phyloP scores from a whole-genome alignment of 1,140 invertebrate species.

The Melitaea cinxia region DNA sequence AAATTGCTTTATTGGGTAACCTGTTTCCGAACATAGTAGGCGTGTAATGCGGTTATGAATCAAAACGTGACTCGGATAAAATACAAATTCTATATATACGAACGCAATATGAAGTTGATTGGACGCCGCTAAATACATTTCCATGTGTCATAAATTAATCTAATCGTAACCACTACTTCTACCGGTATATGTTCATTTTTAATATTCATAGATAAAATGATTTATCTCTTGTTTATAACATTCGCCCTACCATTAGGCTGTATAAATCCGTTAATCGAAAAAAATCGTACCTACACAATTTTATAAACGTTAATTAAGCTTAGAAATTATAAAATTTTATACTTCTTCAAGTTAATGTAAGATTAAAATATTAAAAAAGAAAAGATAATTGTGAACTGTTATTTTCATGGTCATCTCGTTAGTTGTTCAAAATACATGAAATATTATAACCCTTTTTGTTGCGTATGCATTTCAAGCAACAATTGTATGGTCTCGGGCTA shows the following conservation, averaged over 20 bases:
- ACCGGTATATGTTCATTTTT: conserved; percentile 16
- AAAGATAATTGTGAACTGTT: background rate
- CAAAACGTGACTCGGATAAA: conserved; percentile 55
- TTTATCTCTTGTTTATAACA: conserved; percentile 17
- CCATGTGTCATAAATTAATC: conserved; percentile 50
- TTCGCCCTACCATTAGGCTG: conserved; percentile 17
- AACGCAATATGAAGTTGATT: conserved; percentile 45
- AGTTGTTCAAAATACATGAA: conserved; percentile 39
- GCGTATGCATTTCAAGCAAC: conserved; percentile 42
- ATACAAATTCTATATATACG: conserved; percentile 48
- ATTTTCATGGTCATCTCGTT: conserved; percentile 20
- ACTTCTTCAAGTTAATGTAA: too few relatives aligned
- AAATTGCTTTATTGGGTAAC: conserved; percentile 77
- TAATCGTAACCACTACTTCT: conserved; percentile 12
- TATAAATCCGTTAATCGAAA: background rate
- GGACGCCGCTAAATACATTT: conserved; percentile 46
- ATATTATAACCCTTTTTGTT: conserved; percentile 39
- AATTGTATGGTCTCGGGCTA: conserved; percentile 51
- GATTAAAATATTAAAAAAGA: background rate
- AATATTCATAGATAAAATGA: conserved; percentile 32
- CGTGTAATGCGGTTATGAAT: conserved; percentile 70
- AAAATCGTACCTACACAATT: conserved; percentile 4
- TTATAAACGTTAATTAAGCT: too few relatives aligned
- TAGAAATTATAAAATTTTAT: too few relatives aligned
- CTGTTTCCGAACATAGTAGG: conserved; percentile 69